A percentile compares a stretch with the other conserved stretches of the same genome.
Conservation (phyloP, 2,888 invertebrate species). For the Pandemis corylana region DNA sequence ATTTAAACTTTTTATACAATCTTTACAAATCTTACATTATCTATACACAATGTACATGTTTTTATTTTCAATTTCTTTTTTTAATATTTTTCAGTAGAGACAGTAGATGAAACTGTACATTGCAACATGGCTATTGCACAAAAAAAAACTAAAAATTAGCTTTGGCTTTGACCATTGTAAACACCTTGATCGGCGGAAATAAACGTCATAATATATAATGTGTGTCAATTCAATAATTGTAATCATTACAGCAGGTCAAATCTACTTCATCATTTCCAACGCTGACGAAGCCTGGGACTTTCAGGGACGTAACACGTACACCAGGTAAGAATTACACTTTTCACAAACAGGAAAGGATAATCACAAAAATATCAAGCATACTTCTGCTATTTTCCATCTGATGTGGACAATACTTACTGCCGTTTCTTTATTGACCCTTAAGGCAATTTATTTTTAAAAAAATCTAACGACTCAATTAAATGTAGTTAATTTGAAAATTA, state of each 20-base stretch:
- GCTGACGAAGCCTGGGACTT: conserved; percentile 50
- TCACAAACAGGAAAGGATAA: background rate
- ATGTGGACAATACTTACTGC: background rate
- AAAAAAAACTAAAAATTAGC: conserved; percentile 79
- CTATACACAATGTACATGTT: conserved; percentile 82
- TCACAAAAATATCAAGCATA: background rate
- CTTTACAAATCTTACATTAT: conserved; percentile 68
- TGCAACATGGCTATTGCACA: conserved; percentile 83
- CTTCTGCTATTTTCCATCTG: background rate
- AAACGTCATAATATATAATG: conserved; percentile 42
- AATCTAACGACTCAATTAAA: conserved; percentile 14
- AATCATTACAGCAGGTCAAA: conserved; percentile 41
- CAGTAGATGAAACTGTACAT: conserved; percentile 78
- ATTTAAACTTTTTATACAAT: conserved; percentile 69
- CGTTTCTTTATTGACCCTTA: background rate
- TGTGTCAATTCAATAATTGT: conserved; percentile 44
- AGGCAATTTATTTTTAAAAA: background rate
- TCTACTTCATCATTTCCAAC: conserved; percentile 55
- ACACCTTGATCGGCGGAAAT: conserved; percentile 64
- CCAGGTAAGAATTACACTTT: background rate
- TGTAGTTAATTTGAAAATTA: conserved; percentile 1
- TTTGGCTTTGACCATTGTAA: conserved; percentile 82
- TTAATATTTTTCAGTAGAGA: conserved; percentile 64
- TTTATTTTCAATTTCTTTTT: conserved; percentile 65
- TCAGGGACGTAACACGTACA: background rate